Conservation (phyloP, 1,140 invertebrate genomes). For the Drosophila bifasciata region DNA sequence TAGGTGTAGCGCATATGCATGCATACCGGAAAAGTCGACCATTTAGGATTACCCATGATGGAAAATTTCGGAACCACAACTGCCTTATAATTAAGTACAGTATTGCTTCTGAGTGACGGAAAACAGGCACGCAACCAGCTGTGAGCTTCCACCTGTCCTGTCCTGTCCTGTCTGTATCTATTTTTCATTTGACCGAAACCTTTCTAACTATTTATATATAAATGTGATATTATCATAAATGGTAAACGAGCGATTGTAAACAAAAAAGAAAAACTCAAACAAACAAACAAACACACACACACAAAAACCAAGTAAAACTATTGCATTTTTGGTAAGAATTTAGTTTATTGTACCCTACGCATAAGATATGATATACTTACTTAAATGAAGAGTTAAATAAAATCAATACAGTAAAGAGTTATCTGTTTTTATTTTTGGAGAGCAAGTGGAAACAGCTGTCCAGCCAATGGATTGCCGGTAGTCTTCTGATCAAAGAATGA, state of each 20-base stretch:
- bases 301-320: slow-evolving; percentile 6
- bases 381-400: background rate
- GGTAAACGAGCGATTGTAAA: slow-evolving; percentile 38
- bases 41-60: slow-evolving; percentile 23
- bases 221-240: slow-evolving; percentile 80
- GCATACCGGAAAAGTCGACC: slow-evolving; percentile 22
- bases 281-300: slow-evolving; percentile 9
- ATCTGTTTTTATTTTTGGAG: too few species aligned
- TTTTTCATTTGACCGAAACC: slow-evolving; percentile 23
- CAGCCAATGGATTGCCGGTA: too few species aligned
- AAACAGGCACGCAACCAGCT: slow-evolving; percentile 30
- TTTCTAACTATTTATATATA: slow-evolving; percentile 75
- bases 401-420: background rate
- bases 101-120: slow-evolving; percentile 49
- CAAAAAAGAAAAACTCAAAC: slow-evolving; percentile 20
- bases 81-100: slow-evolving; percentile 76
- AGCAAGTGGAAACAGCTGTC: too few species aligned
- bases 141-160: slow-evolving; percentile 4
- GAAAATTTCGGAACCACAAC: slow-evolving; percentile 57
- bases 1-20: slow-evolving; percentile 2
- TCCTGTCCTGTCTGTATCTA: slow-evolving; percentile 16
- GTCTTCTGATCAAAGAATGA: too few species aligned
- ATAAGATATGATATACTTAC: slow-evolving; percentile 30
- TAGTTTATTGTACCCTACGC: slow-evolving; percentile 27
- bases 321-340: slow-evolving; percentile 26